Conservation (phyloP, 2,113 vertebrate species). For the Protobothrops mucrosquamatus region DNA sequence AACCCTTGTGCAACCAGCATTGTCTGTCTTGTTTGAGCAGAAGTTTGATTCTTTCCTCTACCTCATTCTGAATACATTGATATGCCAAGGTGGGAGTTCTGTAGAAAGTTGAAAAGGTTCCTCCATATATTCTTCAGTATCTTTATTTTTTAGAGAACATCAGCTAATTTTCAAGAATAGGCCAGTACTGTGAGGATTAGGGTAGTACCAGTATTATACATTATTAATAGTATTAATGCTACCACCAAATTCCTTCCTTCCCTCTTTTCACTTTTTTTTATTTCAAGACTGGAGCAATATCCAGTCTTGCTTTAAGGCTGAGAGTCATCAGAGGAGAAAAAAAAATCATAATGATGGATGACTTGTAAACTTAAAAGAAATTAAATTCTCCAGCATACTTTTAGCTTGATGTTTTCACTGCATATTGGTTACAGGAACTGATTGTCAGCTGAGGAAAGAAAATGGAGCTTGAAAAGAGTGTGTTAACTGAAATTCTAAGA, state of each 20-base stretch:
- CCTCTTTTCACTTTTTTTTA: background rate
- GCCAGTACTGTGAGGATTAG: background rate
- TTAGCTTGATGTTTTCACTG: conserved; percentile 37
- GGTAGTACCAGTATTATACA: background rate
- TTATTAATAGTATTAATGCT: background rate
- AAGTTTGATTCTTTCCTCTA: background rate
- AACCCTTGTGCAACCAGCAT: background rate
- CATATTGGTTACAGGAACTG: conserved; percentile 37
- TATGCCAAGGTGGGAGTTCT: background rate
- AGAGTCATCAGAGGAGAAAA: conserved; percentile 45
- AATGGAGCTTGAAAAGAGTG: background rate
- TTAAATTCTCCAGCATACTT: conserved; percentile 28
- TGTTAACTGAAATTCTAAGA: background rate
- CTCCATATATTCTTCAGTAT: background rate
- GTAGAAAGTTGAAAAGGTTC: background rate
- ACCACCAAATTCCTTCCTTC: background rate
- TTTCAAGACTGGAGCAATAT: conserved; percentile 57
- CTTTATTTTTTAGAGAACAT: background rate
- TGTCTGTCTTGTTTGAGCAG: background rate
- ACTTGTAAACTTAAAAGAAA: conserved; percentile 38
- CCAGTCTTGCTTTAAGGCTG: conserved; percentile 50
- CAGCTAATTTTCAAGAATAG: background rate
- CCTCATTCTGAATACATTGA: background rate
- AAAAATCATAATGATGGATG: conserved; percentile 39
- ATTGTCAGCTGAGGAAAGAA: background rate